Base-by-base conservation (phyloP, 2,113 vertebrate genomes). In the Centropristis striata region DNA sequence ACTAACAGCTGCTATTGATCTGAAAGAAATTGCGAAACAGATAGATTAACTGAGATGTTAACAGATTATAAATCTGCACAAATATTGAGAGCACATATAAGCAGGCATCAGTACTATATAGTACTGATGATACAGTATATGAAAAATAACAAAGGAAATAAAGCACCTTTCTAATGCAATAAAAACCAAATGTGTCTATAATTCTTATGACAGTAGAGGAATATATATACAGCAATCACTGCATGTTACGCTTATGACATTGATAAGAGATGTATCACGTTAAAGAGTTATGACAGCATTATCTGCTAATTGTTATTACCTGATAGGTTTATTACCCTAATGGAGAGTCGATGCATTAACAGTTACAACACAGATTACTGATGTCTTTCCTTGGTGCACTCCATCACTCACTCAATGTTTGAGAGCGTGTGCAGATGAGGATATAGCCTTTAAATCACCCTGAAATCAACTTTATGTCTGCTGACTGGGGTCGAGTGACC, bases 401-500 rank as follows among this genome's bases (percentile, higher is more conserved):
- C 64, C 8, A 11, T 57, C 47, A 57, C 39, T 71, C 39, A 64
- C 14, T 65, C 25, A 46, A 28, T 16, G 18, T 72, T 46, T 72
- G 15, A 74, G 18, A 39, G 16, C 27, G 4, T 23, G 41, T 37
- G 20, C 8, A n/a, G n/a, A 36, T 57, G 27, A 66, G 39, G 37
- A 58, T 55, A 47, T n/a, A 54, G 77, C 27, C 67, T 65, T 64
- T 39, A 37, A 73, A 53, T 75, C 50, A 77, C 68, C 67, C 39
- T 51, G 12, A 39, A 70, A 50, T 53, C 57, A 73, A 63, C 50
- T 67, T 63, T 11, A 42, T 55, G 37, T 63, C 50, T 77, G n/a
- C 8, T 55, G 58, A 39, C 41, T 55, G 20, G 39, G 46, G 27
- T 79, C 10, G 15, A 47, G 13, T 71, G 50, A 70, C 18, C 57